These are phyloP conservation scores for Eupithecia subfuscata DNA, from an alignment of 2,888 invertebrate genomes.

Conservation along the genomic window DNA sequence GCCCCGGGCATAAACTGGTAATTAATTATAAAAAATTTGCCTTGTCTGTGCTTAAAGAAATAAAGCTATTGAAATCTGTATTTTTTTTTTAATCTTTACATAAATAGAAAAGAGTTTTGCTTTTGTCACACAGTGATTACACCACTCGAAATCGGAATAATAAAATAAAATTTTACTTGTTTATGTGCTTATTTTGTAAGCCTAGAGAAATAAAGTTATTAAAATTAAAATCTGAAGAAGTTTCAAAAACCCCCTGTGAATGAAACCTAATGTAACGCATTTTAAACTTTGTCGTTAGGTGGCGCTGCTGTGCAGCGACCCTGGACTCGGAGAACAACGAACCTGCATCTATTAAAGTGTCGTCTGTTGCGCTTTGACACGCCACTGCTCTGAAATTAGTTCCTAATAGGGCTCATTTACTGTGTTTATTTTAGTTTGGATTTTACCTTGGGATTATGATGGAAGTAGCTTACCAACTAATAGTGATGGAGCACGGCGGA, in stretches of 20 bases:
- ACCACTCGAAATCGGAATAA: too few relatives aligned
- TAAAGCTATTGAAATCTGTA: too few relatives aligned
- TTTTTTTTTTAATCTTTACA: too few relatives aligned
- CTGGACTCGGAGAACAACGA: neutral
- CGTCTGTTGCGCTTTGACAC: constrained; percentile 10
- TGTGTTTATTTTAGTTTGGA: neutral
- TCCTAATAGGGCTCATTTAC: neutral
- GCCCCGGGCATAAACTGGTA: too few relatives aligned
- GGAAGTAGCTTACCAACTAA: neutral
- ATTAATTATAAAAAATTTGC: too few relatives aligned
- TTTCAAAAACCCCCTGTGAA: neutral
- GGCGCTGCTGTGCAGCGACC: neutral
- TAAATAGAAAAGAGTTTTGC: too few relatives aligned
- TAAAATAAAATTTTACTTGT: too few relatives aligned
- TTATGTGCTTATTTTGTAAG: too few relatives aligned
- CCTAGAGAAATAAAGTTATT: too few relatives aligned
- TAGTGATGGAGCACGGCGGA: neutral
- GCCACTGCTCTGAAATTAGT: constrained; percentile 1
- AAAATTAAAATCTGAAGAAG: neutral
- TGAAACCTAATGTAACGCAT: neutral
- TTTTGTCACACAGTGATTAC: too few relatives aligned
- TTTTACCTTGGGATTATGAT: neutral
- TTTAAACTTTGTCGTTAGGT: neutral
- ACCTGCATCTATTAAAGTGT: constrained; percentile 1
- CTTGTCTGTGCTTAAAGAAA: too few relatives aligned